phyloP scores from a whole-genome alignment of 2,797 vertebrate genomes.

The Coluber constrictor region DNA sequence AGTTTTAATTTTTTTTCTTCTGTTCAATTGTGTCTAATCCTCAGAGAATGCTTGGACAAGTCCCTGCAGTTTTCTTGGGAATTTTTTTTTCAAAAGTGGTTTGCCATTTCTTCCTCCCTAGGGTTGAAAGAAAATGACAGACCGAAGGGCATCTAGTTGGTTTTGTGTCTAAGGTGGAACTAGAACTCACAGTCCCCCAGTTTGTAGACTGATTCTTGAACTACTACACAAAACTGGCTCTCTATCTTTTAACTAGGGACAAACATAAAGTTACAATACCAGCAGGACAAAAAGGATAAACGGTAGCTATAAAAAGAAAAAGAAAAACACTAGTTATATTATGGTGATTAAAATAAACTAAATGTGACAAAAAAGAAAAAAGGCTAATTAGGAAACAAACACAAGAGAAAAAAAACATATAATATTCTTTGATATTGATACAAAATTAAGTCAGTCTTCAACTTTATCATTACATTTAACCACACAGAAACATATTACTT shows the following conservation, averaged over 20 bases:
- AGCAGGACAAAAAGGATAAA: background rate
- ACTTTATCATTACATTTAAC: background rate
- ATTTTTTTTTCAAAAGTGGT: background rate
- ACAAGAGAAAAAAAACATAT: background rate
- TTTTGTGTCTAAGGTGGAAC: background rate
- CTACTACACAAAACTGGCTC: background rate
- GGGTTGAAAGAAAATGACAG: background rate
- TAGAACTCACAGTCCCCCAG: background rate
- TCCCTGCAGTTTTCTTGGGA: background rate
- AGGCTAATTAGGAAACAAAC: background rate
- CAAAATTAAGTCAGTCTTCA: background rate
- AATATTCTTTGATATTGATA: background rate
- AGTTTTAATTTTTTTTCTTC: background rate
- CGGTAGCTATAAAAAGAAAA: background rate
- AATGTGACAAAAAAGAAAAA: background rate
- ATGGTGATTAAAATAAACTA: background rate
- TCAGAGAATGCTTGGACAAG: background rate
- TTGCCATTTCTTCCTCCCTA: background rate
- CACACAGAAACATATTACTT: background rate
- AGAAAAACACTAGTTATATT: background rate
- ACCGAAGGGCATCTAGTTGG: background rate
- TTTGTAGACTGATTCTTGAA: background rate
- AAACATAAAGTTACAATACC: background rate
- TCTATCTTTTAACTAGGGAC: background rate
- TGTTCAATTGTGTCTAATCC: background rate